Conservation (phyloP, 1,140 invertebrate genomes). For the Nephotettix cincticeps region DNA sequence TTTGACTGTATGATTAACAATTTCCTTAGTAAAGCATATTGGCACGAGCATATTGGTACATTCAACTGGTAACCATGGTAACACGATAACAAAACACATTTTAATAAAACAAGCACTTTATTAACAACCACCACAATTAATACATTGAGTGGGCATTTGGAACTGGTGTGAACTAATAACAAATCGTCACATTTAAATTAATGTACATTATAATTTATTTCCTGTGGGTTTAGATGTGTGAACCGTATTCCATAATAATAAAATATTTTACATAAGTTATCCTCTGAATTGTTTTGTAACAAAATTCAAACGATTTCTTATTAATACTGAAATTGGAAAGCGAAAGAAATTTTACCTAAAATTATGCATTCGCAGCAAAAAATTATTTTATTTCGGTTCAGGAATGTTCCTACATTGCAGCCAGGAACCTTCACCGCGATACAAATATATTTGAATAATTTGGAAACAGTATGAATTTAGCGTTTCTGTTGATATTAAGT, state of each 20-base stretch:
- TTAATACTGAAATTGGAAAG: not conserved
- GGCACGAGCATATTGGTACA: too few relatives aligned
- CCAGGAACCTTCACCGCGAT: too few relatives aligned
- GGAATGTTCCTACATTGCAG: too few relatives aligned
- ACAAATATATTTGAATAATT: too few relatives aligned
- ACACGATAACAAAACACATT: not conserved
- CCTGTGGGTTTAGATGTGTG: not conserved
- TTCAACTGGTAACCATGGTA: too few relatives aligned
- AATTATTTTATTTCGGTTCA: not conserved
- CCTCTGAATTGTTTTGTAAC: not conserved
- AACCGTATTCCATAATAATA: not conserved
- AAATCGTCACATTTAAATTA: not conserved
- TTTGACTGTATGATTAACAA: too few relatives aligned
- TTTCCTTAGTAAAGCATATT: too few relatives aligned
- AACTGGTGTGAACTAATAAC: not conserved
- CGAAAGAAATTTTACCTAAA: not conserved
- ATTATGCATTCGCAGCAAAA: not conserved
- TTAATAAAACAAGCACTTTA: conserved; percentile 16
- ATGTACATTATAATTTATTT: not conserved
- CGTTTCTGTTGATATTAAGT: too few relatives aligned
- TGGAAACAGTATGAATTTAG: too few relatives aligned
- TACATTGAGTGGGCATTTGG: conserved; percentile 5
- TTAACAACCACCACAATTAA: conserved; percentile 12
- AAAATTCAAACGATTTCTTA: not conserved
- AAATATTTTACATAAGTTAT: not conserved